phyloP scores from a whole-genome alignment of 2,113 vertebrate genomes.

The Solea solea region DNA sequence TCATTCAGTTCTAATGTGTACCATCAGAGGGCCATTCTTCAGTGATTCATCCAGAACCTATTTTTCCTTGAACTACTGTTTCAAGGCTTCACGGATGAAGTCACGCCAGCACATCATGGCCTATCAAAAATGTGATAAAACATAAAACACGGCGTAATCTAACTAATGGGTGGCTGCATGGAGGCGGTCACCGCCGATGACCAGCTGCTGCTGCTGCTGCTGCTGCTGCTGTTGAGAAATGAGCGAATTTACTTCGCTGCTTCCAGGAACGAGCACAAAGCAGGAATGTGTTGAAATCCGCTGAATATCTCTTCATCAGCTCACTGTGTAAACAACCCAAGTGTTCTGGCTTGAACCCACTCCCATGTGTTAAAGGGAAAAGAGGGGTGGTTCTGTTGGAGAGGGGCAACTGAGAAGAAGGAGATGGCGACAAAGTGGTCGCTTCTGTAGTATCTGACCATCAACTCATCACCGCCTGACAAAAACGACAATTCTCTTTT shows the following conservation, averaged over 20 bases:
- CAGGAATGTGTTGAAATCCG: slow-evolving; percentile 74
- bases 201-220: slow-evolving; percentile 57
- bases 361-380: slow-evolving; percentile 57
- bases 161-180: slow-evolving; percentile 11
- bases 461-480: too few species aligned
- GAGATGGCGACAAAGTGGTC: not conserved
- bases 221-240: slow-evolving; percentile 55
- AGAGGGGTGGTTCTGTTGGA: too few species aligned
- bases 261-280: slow-evolving; percentile 67
- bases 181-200: slow-evolving; percentile 37
- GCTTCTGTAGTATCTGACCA: not conserved
- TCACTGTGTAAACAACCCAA: slow-evolving; percentile 68
- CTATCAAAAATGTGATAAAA: slow-evolving; percentile 30
- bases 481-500: not conserved
- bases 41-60: not conserved
- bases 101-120: slow-evolving; percentile 23
- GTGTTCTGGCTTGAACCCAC: slow-evolving; percentile 45
- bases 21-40: not conserved
- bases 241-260: slow-evolving; percentile 42
- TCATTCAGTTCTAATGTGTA: not conserved
- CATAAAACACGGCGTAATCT: slow-evolving; percentile 34
- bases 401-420: slow-evolving; percentile 15
- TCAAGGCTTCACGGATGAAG: slow-evolving; percentile 12
- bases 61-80: not conserved
- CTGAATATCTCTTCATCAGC: slow-evolving; percentile 70